Percentiles rank a stretch among this genome's conserved stretches.
Conservation (phyloP, 2,888 invertebrate genomes). For the Epirrhoe alternata region DNA sequence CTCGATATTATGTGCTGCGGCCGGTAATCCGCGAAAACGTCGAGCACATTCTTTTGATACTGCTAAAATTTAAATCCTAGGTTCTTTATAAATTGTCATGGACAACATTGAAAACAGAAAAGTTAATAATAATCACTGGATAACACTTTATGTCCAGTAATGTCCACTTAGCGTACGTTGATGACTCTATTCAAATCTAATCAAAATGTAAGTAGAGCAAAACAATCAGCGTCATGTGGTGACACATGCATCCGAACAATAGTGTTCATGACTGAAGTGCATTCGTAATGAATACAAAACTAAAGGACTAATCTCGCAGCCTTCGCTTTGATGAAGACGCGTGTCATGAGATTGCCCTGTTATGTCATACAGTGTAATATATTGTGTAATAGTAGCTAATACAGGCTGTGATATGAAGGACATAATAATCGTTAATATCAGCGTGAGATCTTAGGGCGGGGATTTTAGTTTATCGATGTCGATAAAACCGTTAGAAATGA, state of each 20-base stretch:
- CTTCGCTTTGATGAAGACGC: conserved; percentile 34
- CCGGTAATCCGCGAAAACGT: too few relatives aligned
- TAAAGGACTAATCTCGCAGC: background rate
- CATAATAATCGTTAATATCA: conserved; percentile 13
- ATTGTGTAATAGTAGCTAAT: conserved; percentile 8
- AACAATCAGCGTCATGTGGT: conserved; percentile 22
- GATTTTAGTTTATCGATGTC: conserved; percentile 3
- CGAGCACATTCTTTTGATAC: too few relatives aligned
- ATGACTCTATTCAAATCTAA: conserved; percentile 21
- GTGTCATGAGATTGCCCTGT: conserved; percentile 42
- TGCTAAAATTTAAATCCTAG: too few relatives aligned
- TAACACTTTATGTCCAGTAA: background rate
- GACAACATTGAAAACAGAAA: background rate
- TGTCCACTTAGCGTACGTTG: background rate
- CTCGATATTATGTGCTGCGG: too few relatives aligned
- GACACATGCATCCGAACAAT: conserved; percentile 15
- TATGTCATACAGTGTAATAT: conserved; percentile 32
- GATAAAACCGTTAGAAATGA: background rate
- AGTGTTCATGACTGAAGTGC: conserved; percentile 6
- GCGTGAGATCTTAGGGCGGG: conserved; percentile 10
- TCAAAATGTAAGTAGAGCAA: conserved; percentile 25
- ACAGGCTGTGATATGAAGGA: conserved; percentile 27
- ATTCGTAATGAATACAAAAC: conserved; percentile 6
- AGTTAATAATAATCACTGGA: background rate
- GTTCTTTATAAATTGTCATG: too few relatives aligned